Evolutionary conservation across 2,113 vertebrate genomes (phyloP), one percentile per base, ranked within the genome.

Genomic region (Columba livia): DNA sequence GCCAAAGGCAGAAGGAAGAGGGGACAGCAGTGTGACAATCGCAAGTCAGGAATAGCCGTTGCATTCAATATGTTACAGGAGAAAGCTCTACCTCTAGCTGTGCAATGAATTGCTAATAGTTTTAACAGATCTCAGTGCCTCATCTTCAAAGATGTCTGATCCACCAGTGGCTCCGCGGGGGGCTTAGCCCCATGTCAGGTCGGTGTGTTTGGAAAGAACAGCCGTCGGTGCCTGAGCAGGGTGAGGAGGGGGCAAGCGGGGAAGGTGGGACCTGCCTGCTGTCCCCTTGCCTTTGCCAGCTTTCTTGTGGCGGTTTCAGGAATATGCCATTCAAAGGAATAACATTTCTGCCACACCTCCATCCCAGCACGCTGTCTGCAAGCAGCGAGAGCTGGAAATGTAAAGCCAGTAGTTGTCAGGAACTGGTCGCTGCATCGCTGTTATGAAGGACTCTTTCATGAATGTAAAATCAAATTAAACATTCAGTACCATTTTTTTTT

Each of bases 401-500:
- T 40, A n/a, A 47, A 80, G 42, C 60, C 36, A 23, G 21, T 61
- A 86, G 57, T 50, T 75, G 51, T 73, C 71, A 91, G 58, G 58
- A 82, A 5, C 17, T 36, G 10, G 67, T 92, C 17, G 5, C 64
- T 56, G 23, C 29, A 5, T 26, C 65, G 23, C 40, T 95, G 7
- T 83, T 86, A 60, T 29, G 67, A 75, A 58, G 31, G 36, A 60
- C 75, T 86, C 38, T 32, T 47, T 47, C 44, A 47, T 28, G 24
- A 91, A 34, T 1, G 3, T 82, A 79, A 65, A 91, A 65, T 81
- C 65, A 23, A 79, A 94, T n/a, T 79, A 57, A 50, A 24, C 66
- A 7, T 69, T 81, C 11, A 51, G 80, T 95, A 50, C 80, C 38
- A 56, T 4, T n/a, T 83, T 92, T 83, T 92, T 93, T 92, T 82